phyloP scores from a whole-genome alignment of 2,797 vertebrate species.

The Peromyscus eremicus region DNA sequence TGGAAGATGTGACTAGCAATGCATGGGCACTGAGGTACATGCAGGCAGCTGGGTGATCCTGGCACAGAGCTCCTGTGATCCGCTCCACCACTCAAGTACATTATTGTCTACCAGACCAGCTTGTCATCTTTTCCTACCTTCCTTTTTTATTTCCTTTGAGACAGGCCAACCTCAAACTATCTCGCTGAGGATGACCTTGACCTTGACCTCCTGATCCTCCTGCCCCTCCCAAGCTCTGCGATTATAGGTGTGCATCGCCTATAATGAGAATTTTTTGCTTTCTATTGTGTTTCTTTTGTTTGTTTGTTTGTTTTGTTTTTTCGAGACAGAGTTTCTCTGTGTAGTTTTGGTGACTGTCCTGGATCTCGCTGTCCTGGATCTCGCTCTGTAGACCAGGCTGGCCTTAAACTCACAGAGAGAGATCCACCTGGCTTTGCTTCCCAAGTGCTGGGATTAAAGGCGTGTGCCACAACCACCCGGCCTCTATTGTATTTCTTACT shows the following conservation, averaged over 20 bases:
- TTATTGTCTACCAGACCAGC: not conserved
- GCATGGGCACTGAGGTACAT: not conserved
- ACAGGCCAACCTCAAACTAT: not conserved
- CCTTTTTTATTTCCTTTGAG: not conserved
- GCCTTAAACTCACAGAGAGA: no score
- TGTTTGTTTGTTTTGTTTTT: no score
- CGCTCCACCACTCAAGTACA: not conserved
- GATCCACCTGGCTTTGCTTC: no score
- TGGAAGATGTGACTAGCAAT: not conserved
- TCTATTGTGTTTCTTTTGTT: not conserved
- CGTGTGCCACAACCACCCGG: no score
- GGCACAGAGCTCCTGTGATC: not conserved
- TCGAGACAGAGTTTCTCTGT: no score
- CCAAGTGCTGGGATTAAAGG: no score
- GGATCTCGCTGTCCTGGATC: no score
- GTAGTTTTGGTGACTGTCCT: no score
- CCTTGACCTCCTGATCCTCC: not conserved
- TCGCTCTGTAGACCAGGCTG: no score
- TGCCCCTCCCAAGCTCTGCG: not conserved
- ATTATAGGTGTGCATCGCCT: not conserved
- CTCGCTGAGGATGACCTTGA: not conserved
- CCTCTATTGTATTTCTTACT: not conserved
- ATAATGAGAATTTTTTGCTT: not conserved
- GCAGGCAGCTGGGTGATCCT: not conserved
- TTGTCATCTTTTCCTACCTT: not conserved